phyloP scores from a whole-genome alignment of 2,113 vertebrate genomes.

The Poeciliopsis turrubarensis region DNA sequence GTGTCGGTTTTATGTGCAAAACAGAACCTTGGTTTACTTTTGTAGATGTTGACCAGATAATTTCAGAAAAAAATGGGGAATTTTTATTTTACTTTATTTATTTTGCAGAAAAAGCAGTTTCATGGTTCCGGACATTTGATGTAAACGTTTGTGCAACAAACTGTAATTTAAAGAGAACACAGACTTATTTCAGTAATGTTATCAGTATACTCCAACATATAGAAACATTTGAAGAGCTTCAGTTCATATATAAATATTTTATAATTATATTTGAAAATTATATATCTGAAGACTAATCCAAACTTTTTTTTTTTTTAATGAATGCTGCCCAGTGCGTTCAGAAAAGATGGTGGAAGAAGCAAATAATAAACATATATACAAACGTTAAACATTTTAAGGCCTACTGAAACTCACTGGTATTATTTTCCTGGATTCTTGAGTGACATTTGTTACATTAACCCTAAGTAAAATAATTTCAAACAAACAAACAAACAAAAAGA shows the following conservation, averaged over 20 bases:
- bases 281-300: no score
- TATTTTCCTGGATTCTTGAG: neutral
- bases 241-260: constrained; percentile 1
- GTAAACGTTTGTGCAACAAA: constrained; percentile 21
- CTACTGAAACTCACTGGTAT: neutral
- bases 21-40: constrained; percentile 4
- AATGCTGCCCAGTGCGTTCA: no score
- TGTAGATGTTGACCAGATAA: constrained; percentile 5
- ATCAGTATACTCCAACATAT: neutral
- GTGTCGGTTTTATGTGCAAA: constrained; percentile 7
- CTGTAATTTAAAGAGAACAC: constrained; percentile 11
- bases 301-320: no score
- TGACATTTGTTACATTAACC: no score
- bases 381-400: neutral
- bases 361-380: neutral
- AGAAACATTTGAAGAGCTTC: neutral
- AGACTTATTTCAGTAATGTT: neutral
- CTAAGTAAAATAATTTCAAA: neutral
- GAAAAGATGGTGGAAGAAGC: neutral
- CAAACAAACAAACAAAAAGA: no score
- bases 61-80: constrained; percentile 1
- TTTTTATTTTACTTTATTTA: neutral
- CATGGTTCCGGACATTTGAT: neutral
- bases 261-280: no score
- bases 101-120: neutral